Base-by-base conservation (phyloP, 1,140 invertebrate genomes). In the Atopsyche davidsoni region DNA sequence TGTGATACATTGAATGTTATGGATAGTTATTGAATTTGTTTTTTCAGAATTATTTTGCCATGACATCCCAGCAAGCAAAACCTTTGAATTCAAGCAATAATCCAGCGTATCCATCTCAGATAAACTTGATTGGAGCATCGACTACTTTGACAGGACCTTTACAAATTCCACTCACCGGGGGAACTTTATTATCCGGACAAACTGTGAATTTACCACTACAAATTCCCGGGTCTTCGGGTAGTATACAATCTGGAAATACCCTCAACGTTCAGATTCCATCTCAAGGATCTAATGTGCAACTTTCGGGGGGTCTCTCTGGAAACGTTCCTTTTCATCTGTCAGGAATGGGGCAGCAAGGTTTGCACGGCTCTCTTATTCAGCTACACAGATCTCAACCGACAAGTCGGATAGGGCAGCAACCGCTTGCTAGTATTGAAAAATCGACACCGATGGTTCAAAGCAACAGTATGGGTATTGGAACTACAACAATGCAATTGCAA, bases 161-260 rank as follows among this genome's bases (percentile, higher is more conserved):
- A 35, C 69, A 73, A 51, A 66, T 70, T 53, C 39, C n/a, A n/a
- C n/a, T n/a, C n/a, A n/a, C n/a, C n/a, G n/a, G n/a, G n/a, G n/a
- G n/a, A n/a, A n/a, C n/a, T n/a, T n/a, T n/a, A n/a, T n/a, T n/a
- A n/a, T n/a, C 54, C 0, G 55, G 64, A 11, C 64, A 67, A 23
- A 21, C 31, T 25, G 63, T 65, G 6, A 66, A 63, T 63, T 59
- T 71, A 41, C 70, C 70, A 4, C 31, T 73, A 42, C 69, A 70
- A 64, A 64, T 69, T 7, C 69, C 70, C 1, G 65, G 62, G 10
- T 4, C 22, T 19, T 67, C 67, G 11, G 24, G 24, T 6, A 28
- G 6, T n/a, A n/a, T 6, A 28, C 24, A 6, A n/a, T 62, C 52
- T 50, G 65, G 67, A 38, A 70, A 67, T 34, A 69, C 7, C 19